A percentile compares a stretch with the other conserved stretches of the same genome.
Evolutionary conservation across 2,113 vertebrate species (phyloP).

Genomic region (Taxidea taxus): DNA sequence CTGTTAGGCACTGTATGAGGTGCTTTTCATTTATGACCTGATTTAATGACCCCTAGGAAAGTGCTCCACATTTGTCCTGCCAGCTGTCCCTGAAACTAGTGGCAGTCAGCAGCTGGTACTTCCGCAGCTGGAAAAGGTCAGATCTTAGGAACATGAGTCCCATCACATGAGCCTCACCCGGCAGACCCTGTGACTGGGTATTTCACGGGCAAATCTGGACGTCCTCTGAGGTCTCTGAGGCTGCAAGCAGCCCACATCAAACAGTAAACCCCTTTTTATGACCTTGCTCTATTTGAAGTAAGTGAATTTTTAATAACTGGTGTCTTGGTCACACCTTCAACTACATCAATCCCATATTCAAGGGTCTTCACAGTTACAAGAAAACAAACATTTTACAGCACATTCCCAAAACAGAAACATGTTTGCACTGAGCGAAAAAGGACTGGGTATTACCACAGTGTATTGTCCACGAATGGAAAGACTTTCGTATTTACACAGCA

Average conservation of each 20-base stretch:
- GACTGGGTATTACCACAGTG: background rate
- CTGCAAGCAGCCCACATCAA: background rate
- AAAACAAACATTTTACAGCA: background rate
- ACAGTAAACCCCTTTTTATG: background rate
- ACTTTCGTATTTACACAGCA: background rate
- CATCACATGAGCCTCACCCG: fast-evolving
- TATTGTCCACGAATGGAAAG: background rate
- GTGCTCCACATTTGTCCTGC: background rate
- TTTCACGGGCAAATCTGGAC: background rate
- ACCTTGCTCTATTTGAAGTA: background rate
- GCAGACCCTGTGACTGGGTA: background rate
- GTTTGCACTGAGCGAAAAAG: background rate
- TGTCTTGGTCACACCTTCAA: conserved; percentile 7
- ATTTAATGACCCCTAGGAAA: background rate
- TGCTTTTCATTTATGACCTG: background rate
- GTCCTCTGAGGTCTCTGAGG: background rate
- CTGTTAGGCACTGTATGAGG: background rate
- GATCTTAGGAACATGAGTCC: background rate
- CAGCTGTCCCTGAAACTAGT: background rate
- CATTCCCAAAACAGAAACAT: background rate
- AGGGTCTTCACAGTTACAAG: background rate
- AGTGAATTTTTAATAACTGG: background rate
- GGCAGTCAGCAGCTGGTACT: background rate
- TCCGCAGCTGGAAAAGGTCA: background rate
- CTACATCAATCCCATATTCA: background rate